These are phyloP conservation scores for Trichonephila clavipes DNA, from an alignment of 1,140 invertebrate species.

Conservation along the genomic window DNA sequence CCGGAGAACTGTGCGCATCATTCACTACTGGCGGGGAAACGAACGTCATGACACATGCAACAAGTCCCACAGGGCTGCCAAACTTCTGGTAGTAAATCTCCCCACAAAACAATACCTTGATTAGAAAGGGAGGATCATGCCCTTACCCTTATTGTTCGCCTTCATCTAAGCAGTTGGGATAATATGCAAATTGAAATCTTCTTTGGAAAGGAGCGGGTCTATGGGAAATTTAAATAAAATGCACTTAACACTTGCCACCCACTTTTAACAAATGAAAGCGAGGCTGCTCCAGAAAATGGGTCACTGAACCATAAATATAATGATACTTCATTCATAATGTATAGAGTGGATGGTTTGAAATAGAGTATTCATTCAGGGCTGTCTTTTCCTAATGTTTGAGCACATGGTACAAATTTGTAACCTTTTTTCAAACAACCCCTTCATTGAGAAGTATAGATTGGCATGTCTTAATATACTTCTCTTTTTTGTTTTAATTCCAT, in stretches of 20 bases:
- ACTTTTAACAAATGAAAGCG: slow-evolving; percentile 29
- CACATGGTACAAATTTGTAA: too few relatives aligned
- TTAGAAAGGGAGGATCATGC: slow-evolving; percentile 67
- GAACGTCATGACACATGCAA: slow-evolving; percentile 73
- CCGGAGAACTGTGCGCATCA: slow-evolving; percentile 64
- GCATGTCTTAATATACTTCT: too few relatives aligned
- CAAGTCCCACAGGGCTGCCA: slow-evolving; percentile 73
- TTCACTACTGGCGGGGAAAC: slow-evolving; percentile 44
- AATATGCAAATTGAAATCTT: slow-evolving; percentile 75
- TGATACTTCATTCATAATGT: background rate
- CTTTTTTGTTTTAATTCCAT: too few relatives aligned
- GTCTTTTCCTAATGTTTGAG: too few relatives aligned
- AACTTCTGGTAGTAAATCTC: slow-evolving; percentile 69
- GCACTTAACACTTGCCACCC: slow-evolving; percentile 46
- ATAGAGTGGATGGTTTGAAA: background rate
- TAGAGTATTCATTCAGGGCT: too few relatives aligned
- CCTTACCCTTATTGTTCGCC: slow-evolving; percentile 59
- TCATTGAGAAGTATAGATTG: too few relatives aligned
- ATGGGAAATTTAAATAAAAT: slow-evolving; percentile 42
- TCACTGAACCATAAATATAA: background rate
- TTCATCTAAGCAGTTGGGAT: slow-evolving; percentile 56
- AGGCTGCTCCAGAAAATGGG: slow-evolving; percentile 42
- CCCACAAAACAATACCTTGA: slow-evolving; percentile 76
- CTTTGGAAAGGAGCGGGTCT: slow-evolving; percentile 8
- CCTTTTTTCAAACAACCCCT: too few relatives aligned